Evolutionary conservation across 2,113 vertebrate genomes (phyloP).

Genomic region (Mungos mungo): DNA sequence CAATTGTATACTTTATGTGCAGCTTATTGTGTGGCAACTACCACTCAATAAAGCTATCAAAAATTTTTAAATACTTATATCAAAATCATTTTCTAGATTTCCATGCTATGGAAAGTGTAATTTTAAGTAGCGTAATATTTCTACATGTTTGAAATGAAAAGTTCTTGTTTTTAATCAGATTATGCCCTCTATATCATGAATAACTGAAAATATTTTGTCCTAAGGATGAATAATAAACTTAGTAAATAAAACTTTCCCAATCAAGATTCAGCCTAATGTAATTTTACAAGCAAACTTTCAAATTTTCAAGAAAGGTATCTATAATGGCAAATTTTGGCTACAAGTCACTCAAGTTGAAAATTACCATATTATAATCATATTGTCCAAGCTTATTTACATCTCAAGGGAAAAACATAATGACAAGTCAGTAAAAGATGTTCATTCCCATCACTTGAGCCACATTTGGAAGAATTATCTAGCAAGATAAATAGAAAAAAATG

Average conservation of each 20-base stretch:
- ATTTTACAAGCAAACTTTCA: conserved; percentile 57
- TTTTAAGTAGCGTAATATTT: conserved; percentile 39
- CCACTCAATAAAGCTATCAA: conserved; percentile 15
- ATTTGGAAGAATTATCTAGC: conserved; percentile 55
- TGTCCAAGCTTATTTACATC: conserved; percentile 73
- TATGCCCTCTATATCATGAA: not conserved
- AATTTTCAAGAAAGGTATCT: conserved; percentile 54
- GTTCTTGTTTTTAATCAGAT: conserved; percentile 1
- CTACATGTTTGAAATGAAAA: not conserved
- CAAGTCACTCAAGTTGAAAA: conserved; percentile 68
- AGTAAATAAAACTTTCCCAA: conserved; percentile 49
- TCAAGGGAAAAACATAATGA: conserved; percentile 71
- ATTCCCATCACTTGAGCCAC: conserved; percentile 59
- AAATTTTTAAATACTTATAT: not conserved
- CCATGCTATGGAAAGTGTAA: not conserved
- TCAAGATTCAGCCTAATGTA: conserved; percentile 71
- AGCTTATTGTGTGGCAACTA: not conserved
- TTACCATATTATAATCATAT: conserved; percentile 67
- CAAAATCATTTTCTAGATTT: not conserved
- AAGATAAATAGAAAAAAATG: not conserved
- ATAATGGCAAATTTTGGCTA: conserved; percentile 68
- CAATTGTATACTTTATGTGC: not conserved
- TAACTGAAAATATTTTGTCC: not conserved
- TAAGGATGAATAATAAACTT: conserved; percentile 43
- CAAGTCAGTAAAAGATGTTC: not conserved